These are phyloP conservation scores for Sceliomorpha sp. DNA, from an alignment of 2,888 invertebrate species.

Conservation along the genomic window DNA sequence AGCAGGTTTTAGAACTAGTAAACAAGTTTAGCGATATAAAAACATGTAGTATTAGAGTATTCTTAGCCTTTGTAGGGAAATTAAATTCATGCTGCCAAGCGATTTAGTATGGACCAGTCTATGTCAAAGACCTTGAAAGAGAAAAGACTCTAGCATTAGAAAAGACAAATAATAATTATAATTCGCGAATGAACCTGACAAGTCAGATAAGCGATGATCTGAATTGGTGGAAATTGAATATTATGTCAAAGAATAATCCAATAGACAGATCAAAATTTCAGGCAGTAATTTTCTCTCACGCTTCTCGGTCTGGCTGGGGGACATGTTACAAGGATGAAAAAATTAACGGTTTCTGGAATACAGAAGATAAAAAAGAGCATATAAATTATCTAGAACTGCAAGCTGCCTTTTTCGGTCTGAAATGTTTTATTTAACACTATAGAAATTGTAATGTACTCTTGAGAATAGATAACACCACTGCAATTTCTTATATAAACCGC, in stretches of 20 bases:
- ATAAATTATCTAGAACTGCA: conserved; percentile 42
- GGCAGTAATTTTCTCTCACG: conserved; percentile 35
- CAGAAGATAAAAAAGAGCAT: conserved; percentile 13
- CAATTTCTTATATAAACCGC: conserved; percentile 26
- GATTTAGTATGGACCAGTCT: conserved; percentile 8
- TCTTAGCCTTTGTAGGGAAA: background rate
- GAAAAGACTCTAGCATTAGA: conserved; percentile 8
- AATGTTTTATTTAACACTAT: conserved; percentile 46
- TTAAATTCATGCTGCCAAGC: conserved; percentile 13
- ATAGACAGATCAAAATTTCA: background rate
- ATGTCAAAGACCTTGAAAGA: conserved; percentile 4
- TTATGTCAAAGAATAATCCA: background rate
- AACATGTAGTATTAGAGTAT: conserved; percentile 6
- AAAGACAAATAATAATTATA: conserved; percentile 12
- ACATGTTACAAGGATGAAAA: conserved; percentile 3
- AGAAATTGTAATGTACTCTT: no score
- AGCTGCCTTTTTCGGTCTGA: conserved; percentile 31
- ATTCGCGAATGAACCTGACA: conserved; percentile 5
- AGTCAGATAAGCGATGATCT: background rate
- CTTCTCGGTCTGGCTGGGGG: conserved; percentile 36
- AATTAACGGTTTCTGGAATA: conserved; percentile 19
- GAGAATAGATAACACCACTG: no score
- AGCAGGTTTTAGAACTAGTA: conserved; percentile 1
- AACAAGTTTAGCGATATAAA: no score
- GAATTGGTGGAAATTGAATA: conserved; percentile 4